Evolutionary conservation across 2,888 invertebrate genomes (phyloP).

Genomic region (Eupithecia centaureata): DNA sequence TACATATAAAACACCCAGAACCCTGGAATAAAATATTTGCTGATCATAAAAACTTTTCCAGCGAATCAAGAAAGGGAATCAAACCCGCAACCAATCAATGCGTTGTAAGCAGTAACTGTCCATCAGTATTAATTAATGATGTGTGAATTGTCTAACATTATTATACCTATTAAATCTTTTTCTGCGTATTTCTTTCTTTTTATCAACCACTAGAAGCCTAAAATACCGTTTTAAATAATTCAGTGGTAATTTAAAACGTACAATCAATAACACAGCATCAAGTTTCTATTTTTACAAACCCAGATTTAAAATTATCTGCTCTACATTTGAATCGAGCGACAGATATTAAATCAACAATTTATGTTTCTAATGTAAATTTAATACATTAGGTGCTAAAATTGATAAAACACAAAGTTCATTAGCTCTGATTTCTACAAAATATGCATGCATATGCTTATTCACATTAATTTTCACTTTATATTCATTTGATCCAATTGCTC

Average conservation of each 20-base stretch:
- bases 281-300: background rate
- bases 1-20: too few relatives aligned
- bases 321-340: background rate
- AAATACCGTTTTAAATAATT: background rate
- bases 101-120: too few relatives aligned
- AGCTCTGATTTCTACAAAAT: background rate
- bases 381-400: background rate
- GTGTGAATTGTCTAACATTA: too few relatives aligned
- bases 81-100: too few relatives aligned
- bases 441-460: conserved; percentile 17
- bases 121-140: too few relatives aligned
- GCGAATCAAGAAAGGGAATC: too few relatives aligned
- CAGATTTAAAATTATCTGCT: background rate
- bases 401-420: background rate
- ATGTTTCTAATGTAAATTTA: background rate
- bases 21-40: too few relatives aligned
- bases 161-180: background rate
- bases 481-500: conserved; percentile 30
- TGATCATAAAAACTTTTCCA: too few relatives aligned
- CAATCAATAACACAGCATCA: background rate
- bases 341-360: background rate
- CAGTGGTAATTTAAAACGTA: background rate
- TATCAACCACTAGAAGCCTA: background rate
- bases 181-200: background rate
- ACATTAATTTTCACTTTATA: conserved; percentile 22